Base-by-base conservation (phyloP, 2,797 vertebrate genomes). In the Peromyscus eremicus region DNA sequence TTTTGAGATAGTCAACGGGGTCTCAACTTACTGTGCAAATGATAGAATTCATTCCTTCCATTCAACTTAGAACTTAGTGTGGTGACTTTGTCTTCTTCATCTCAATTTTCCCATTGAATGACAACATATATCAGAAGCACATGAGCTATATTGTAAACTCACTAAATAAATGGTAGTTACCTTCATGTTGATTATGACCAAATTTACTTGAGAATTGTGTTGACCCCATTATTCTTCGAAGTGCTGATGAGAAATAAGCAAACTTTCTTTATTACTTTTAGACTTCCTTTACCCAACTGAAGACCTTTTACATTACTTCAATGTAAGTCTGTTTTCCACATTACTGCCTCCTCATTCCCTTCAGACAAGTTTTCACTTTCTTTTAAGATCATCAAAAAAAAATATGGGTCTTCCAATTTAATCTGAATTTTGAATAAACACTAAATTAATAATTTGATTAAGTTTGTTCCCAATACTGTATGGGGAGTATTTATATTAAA, bases 401-500 rank as follows among this genome's bases (percentile, higher is more conserved):
- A 86, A 94, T 43, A 75, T 2, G 10, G 1, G 3, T 49, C 34
- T n/a, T 29, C 7, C 27, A 60, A 52, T 84, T 91, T 60, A 79
- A 89, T 93, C 5, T 86, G 32, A 93, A 89, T 40, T 94, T 95
- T 81, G 83, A 40, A 49, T 52, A 64, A 87, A 92, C 0, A 96
- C 16, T 4, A 82, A 62, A 85, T 77, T 64, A 81, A 91, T 93
- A 73, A 85, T 91, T 82, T 62, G 32, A 86, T 7, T 92, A 88
- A 94, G 17, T 27, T 66, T 62, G 43, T 37, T 3, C 25, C 62
- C 27, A 49, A 27, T 70, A 70, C 52, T 52, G 7, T 34, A 57
- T 37, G 40, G 46, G 32, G 8, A 3, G 19, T 40, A 91, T 16
- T 84, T 81, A 52, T 43, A 76, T 3, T 76, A 76, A 77, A 52